Percentiles rank a stretch among this genome's conserved stretches.
These are phyloP conservation scores for Lithobates sylvaticus DNA, from an alignment of 2,797 vertebrate genomes.

Conservation along the genomic window DNA sequence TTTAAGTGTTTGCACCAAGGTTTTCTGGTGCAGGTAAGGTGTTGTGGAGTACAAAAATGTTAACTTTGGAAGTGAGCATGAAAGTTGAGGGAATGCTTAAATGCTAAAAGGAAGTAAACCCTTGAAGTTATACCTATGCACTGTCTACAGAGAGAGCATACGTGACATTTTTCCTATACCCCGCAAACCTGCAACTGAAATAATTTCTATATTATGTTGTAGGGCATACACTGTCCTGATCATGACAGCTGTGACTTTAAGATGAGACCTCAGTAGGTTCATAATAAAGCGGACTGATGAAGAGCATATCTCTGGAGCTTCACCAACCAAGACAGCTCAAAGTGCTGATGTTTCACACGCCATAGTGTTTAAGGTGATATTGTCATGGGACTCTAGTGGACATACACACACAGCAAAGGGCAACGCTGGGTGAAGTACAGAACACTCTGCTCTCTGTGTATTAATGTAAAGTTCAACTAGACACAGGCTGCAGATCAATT, in stretches of 20 bases:
- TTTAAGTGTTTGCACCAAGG: too few species aligned
- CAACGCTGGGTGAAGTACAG: conserved; percentile 23
- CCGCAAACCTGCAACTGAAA: neutral
- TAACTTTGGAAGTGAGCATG: neutral
- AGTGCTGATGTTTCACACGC: neutral
- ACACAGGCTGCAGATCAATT: conserved; percentile 24
- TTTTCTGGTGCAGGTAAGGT: too few species aligned
- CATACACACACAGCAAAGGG: conserved; percentile 20
- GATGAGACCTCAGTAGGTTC: neutral
- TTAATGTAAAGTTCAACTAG: conserved; percentile 34
- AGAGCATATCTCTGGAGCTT: neutral
- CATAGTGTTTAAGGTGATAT: conserved; percentile 12
- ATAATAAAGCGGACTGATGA: neutral
- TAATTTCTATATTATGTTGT: neutral
- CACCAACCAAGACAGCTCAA: neutral
- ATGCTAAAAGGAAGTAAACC: neutral
- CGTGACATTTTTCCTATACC: neutral
- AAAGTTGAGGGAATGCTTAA: neutral
- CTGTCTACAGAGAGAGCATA: neutral
- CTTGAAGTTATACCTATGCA: neutral
- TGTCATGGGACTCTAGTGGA: neutral
- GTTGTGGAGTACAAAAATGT: too few species aligned
- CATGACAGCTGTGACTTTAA: neutral
- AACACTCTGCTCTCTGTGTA: conserved; percentile 33
- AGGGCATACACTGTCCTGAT: neutral